These are phyloP conservation scores for Papilio aristodemus DNA, from an alignment of 1,140 invertebrate genomes.

Conservation along the genomic window DNA sequence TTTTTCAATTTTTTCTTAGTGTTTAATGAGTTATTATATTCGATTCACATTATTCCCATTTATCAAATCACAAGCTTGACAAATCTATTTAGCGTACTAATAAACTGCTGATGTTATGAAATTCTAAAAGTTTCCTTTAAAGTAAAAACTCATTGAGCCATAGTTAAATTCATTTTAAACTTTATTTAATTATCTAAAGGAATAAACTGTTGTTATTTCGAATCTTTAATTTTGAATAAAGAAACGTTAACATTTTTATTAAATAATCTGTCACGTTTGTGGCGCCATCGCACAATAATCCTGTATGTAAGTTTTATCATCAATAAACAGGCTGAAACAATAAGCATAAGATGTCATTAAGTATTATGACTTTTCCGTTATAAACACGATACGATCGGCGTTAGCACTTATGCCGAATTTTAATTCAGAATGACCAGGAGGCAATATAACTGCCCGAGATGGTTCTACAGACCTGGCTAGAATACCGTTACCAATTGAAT, in stretches of 20 bases:
- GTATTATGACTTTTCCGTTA: slow-evolving; percentile 21
- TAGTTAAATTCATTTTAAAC: too few species aligned
- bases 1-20: not conserved
- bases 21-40: too few species aligned
- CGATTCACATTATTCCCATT: too few species aligned
- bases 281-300: slow-evolving; percentile 14
- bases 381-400: slow-evolving; percentile 18
- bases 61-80: too few species aligned
- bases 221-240: too few species aligned
- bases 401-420: not conserved
- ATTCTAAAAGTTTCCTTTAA: too few species aligned
- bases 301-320: not conserved
- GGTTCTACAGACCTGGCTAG: not conserved
- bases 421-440: not conserved
- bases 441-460: not conserved
- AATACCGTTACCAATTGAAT: slow-evolving; percentile 5
- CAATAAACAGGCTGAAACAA: slow-evolving; percentile 25
- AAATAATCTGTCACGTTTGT: not conserved
- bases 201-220: too few species aligned
- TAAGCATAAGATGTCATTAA: slow-evolving; percentile 7
- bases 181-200: too few species aligned
- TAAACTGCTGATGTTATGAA: too few species aligned
- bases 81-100: too few species aligned
- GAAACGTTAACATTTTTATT: too few species aligned
- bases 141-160: too few species aligned